phyloP scores from a whole-genome alignment of 2,797 vertebrate genomes.

The Tolypeutes matacus region DNA sequence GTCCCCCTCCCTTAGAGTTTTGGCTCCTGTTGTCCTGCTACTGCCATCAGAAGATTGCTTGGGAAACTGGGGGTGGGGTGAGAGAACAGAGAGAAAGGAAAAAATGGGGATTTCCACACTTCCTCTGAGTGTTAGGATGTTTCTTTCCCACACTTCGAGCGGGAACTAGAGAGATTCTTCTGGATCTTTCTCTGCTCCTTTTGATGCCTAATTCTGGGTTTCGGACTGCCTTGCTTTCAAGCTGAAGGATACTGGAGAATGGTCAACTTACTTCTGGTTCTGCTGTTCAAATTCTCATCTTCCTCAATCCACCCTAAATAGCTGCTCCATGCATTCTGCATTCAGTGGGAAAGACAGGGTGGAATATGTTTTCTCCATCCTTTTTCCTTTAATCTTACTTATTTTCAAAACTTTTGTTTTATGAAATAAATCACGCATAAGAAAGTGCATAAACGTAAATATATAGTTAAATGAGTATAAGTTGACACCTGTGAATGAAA shows the following conservation, averaged over 20 bases:
- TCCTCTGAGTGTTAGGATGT: no score
- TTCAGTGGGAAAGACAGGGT: neutral
- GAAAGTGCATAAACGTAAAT: neutral
- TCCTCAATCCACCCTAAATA: neutral
- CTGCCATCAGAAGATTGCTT: neutral
- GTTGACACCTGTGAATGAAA: neutral
- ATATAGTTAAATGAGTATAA: neutral
- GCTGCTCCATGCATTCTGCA: neutral
- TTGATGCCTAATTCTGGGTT: neutral
- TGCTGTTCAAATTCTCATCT: neutral
- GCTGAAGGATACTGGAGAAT: accelerated
- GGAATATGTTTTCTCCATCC: neutral
- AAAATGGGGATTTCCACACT: neutral
- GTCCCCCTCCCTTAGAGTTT: neutral
- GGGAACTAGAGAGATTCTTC: no score
- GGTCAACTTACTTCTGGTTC: neutral
- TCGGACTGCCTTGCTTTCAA: accelerated
- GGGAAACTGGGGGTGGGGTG: neutral
- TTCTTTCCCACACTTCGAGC: neutral
- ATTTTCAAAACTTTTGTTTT: neutral
- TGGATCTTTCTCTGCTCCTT: accelerated
- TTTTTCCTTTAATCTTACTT: neutral
- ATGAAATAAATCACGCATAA: neutral
- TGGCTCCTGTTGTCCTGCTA: no score
- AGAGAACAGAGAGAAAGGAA: neutral